Conservation (phyloP, 2,113 vertebrate genomes). For the Mastomys natalensis region DNA sequence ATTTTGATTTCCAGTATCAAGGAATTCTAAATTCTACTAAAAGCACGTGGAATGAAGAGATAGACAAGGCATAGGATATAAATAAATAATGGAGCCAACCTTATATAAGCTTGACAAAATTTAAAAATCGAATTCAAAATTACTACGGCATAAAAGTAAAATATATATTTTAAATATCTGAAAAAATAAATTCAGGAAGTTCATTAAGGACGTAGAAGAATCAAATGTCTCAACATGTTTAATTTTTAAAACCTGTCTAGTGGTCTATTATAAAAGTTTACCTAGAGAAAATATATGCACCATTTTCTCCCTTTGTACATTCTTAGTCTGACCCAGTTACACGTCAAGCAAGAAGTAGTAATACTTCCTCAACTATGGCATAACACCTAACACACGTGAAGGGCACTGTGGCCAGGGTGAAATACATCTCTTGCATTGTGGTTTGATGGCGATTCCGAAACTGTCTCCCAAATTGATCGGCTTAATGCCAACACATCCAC, state of each 20-base stretch:
- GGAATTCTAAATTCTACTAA: not conserved
- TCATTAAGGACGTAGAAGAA: not conserved
- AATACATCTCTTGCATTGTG: not conserved
- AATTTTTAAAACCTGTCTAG: not conserved
- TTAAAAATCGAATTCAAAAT: not conserved
- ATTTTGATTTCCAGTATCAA: not conserved
- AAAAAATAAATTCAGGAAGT: constrained; percentile 16
- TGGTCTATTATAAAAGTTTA: not conserved
- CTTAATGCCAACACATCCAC: not conserved
- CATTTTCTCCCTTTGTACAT: not conserved
- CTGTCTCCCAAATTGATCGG: not conserved
- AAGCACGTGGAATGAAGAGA: not conserved
- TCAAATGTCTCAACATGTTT: not conserved
- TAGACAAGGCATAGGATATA: not conserved
- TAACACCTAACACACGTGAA: not conserved
- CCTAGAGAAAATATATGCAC: not conserved
- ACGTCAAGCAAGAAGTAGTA: not conserved
- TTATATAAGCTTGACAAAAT: not conserved
- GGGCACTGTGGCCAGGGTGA: not conserved
- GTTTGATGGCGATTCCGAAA: constrained; percentile 8
- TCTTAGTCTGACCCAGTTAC: not conserved
- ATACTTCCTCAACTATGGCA: not conserved
- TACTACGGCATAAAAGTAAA: not conserved
- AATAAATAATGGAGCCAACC: not conserved
- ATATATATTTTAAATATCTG: not conserved